Percentiles rank a stretch among this genome's conserved stretches.
Evolutionary conservation across 37 sponge, comb jelly and placozoan species (phyloP).

Genomic region (Chondrilla cf. caribensis): DNA sequence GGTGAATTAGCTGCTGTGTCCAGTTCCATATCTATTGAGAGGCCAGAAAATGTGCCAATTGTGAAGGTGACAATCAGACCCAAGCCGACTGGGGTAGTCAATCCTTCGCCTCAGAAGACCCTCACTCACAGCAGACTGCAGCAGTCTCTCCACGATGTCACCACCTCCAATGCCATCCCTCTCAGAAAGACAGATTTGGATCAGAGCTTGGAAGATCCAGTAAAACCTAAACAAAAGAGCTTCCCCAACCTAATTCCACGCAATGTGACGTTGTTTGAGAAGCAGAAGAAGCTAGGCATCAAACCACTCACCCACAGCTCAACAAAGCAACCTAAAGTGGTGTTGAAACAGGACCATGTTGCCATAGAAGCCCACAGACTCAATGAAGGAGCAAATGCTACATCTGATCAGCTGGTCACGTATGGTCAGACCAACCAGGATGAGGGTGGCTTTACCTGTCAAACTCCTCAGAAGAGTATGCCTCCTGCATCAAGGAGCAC

Average conservation of each 20-base stretch:
- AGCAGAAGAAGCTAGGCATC: conserved; percentile 12
- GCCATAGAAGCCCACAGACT: background rate
- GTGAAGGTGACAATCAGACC: too few relatives aligned
- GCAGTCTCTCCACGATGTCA: background rate
- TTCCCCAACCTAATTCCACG: background rate
- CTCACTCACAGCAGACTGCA: background rate
- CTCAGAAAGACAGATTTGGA: conserved; percentile 14
- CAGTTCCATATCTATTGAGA: too few relatives aligned
- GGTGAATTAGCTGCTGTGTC: too few relatives aligned
- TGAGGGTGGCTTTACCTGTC: too few relatives aligned
- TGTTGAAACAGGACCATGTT: too few relatives aligned
- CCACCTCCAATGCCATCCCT: conserved; percentile 4
- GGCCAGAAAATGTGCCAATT: too few relatives aligned
- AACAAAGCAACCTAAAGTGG: too few relatives aligned
- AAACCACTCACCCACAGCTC: background rate
- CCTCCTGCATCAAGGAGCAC: background rate
- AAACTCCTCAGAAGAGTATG: background rate
- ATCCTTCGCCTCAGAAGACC: conserved; percentile 42
- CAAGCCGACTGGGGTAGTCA: conserved; percentile 64
- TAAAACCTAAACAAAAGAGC: background rate
- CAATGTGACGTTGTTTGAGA: conserved; percentile 13
- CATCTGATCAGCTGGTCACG: background rate
- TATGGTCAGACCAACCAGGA: too few relatives aligned
- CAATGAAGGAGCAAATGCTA: background rate
- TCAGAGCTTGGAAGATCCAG: too few relatives aligned